These are phyloP conservation scores for Phlogophora meticulosa DNA, from an alignment of 2,888 invertebrate species.

Conservation along the genomic window DNA sequence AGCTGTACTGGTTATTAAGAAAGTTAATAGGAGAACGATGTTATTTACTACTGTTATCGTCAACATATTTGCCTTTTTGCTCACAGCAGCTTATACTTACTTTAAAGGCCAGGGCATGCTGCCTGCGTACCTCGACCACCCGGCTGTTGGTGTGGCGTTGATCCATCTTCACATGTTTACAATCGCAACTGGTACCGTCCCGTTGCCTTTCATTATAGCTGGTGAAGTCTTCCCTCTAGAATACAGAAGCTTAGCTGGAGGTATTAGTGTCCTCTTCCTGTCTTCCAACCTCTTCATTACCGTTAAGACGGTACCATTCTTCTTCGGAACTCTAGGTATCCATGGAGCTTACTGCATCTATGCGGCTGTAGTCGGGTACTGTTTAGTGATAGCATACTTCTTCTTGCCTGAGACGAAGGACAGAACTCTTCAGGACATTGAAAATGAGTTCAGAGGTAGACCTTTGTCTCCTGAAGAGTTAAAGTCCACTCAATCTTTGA, in stretches of 20 bases:
- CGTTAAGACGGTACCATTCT: slow-evolving; percentile 77
- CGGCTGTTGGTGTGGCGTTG: slow-evolving; percentile 74
- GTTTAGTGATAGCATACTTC: slow-evolving; percentile 74
- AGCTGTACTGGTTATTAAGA: slow-evolving; percentile 75
- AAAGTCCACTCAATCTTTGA: slow-evolving; percentile 75
- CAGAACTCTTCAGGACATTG: slow-evolving; percentile 81
- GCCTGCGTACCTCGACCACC: slow-evolving; percentile 72
- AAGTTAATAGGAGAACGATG: slow-evolving; percentile 75
- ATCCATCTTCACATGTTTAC: slow-evolving; percentile 87
- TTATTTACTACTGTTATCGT: slow-evolving; percentile 71
- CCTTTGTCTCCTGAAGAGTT: slow-evolving; percentile 74
- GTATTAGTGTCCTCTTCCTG: slow-evolving; percentile 78
- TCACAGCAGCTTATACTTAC: slow-evolving; percentile 75
- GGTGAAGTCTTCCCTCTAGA: slow-evolving; percentile 93
- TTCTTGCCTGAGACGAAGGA: slow-evolving; percentile 83
- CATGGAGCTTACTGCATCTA: slow-evolving; percentile 79
- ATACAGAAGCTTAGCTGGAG: slow-evolving; percentile 90
- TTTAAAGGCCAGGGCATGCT: slow-evolving; percentile 67
- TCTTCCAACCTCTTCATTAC: slow-evolving; percentile 78
- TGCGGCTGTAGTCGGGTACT: slow-evolving; percentile 74
- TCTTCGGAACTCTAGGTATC: slow-evolving; percentile 75
- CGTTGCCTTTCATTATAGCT: slow-evolving; percentile 93
- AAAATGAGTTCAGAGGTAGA: slow-evolving; percentile 79
- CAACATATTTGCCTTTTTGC: slow-evolving; percentile 69
- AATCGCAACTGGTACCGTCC: slow-evolving; percentile 90